These are phyloP conservation scores for Paratilapia polleni DNA, from an alignment of 2,113 vertebrate genomes.

Conservation along the genomic window DNA sequence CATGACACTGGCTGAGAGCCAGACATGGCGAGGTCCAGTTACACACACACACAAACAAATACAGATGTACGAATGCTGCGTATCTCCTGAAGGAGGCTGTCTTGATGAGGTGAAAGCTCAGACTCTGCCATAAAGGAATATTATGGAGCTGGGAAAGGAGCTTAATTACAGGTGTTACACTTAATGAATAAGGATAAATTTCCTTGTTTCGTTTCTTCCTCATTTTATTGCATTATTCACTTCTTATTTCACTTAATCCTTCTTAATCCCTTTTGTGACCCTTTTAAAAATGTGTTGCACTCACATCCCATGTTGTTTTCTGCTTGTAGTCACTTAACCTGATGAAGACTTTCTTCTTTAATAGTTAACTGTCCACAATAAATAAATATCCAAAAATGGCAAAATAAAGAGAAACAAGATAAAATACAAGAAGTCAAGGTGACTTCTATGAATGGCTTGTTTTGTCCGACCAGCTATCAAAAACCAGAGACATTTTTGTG, in stretches of 20 bases:
- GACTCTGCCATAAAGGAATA: neutral
- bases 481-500: neutral
- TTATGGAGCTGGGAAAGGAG: neutral
- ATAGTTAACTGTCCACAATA: neutral
- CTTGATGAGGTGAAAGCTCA: neutral
- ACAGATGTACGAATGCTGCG: neutral
- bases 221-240: fast-evolving
- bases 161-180: neutral
- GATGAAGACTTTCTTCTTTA: neutral
- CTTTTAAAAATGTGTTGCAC: neutral
- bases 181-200: neutral
- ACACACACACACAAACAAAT: neutral
- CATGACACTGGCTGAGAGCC: slow-evolving; percentile 1
- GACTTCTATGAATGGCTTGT: neutral
- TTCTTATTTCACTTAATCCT: neutral
- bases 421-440: neutral
- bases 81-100: neutral
- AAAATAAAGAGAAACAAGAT: neutral
- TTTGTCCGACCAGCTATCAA: neutral
- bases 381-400: neutral
- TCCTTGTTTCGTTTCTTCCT: neutral
- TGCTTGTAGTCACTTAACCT: neutral
- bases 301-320: neutral
- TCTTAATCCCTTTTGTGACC: neutral
- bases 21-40: slow-evolving; percentile 6